These are phyloP conservation scores for Ispidina lecontei DNA, from an alignment of 2,797 vertebrate species.

Conservation along the genomic window DNA sequence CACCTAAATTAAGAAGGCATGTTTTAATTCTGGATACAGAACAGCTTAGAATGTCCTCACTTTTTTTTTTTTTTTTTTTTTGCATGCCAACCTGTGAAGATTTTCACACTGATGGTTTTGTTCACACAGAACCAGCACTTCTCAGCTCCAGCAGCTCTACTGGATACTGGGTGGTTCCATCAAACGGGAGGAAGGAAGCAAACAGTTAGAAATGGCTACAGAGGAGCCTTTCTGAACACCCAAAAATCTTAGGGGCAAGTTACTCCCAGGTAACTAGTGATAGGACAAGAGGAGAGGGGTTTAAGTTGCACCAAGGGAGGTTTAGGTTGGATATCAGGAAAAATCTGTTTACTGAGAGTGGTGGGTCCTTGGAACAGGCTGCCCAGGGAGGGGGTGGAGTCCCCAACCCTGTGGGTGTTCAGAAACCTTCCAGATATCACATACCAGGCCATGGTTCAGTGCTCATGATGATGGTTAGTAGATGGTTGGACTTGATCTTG, in stretches of 20 bases:
- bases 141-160: not conserved
- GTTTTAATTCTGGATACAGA: not conserved
- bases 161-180: not conserved
- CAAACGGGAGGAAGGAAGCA: not conserved
- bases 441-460: too few species aligned
- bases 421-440: too few species aligned
- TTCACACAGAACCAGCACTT: not conserved
- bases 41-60: accelerated
- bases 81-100: not conserved
- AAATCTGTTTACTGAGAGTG: too few species aligned
- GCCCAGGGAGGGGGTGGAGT: too few species aligned
- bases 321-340: too few species aligned
- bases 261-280: too few species aligned
- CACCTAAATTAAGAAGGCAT: not conserved
- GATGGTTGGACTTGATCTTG: too few species aligned
- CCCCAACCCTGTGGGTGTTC: too few species aligned
- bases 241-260: not conserved
- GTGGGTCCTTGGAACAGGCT: too few species aligned
- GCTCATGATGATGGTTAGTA: too few species aligned
- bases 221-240: not conserved
- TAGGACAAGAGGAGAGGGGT: too few species aligned
- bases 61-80: not conserved
- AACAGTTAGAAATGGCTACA: not conserved
- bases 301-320: too few species aligned
- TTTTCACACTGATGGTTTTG: not conserved